Evolutionary conservation across 2,888 invertebrate species (phyloP).

Genomic region (Galerucella nymphaeae): DNA sequence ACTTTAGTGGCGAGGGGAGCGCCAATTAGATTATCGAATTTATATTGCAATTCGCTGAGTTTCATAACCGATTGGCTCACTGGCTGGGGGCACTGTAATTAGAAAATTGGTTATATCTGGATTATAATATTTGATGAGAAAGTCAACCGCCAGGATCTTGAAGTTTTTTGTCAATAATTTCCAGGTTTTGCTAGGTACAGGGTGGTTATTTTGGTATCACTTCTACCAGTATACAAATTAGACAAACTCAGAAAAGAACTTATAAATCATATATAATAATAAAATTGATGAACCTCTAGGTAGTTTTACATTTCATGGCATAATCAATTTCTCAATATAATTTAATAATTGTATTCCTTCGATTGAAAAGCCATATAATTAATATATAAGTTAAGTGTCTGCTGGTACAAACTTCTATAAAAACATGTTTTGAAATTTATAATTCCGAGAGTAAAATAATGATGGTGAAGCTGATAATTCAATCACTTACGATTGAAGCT

Average conservation of each 20-base stretch:
- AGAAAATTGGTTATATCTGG: conserved; percentile 13
- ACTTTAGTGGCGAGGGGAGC: conserved; percentile 8
- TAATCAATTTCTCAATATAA: too few relatives aligned
- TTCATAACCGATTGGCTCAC: neutral
- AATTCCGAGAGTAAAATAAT: conserved; percentile 5
- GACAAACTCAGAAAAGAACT: too few relatives aligned
- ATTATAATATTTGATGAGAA: conserved; percentile 12
- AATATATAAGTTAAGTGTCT: too few relatives aligned
- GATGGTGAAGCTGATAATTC: neutral
- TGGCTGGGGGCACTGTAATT: conserved; percentile 7
- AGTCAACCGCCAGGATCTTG: neutral
- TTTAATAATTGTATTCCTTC: too few relatives aligned
- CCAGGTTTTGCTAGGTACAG: neutral
- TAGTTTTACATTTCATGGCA: too few relatives aligned
- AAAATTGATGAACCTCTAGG: too few relatives aligned
- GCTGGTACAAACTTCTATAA: neutral
- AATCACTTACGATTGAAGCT: neutral
- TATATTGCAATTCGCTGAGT: conserved; percentile 10
- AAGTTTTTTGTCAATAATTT: neutral
- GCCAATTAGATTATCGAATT: conserved; percentile 7
- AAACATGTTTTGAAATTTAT: conserved; percentile 14
- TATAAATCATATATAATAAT: too few relatives aligned
- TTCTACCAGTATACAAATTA: too few relatives aligned
- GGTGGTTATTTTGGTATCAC: neutral
- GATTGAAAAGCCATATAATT: neutral